phyloP scores from a whole-genome alignment of 2,888 invertebrate species.

The Philhelius pedissequus region DNA sequence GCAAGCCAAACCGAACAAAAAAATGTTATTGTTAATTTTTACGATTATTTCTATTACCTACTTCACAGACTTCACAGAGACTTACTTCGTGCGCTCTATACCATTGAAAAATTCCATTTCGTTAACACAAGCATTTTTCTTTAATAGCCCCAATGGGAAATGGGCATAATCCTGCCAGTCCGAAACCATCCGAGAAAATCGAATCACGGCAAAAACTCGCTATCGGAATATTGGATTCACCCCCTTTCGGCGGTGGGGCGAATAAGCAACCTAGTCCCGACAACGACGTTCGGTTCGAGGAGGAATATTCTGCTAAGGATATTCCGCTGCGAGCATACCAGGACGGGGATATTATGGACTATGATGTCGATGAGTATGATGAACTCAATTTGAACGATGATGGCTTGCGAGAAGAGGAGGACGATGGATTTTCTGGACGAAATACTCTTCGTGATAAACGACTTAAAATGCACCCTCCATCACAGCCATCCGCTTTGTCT shows the following conservation, averaged over 20 bases:
- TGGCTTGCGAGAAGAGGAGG: neutral
- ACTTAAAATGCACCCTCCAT: constrained; percentile 3
- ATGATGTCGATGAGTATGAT: constrained; percentile 54
- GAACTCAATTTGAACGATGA: constrained; percentile 33
- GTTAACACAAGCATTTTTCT: constrained; percentile 42
- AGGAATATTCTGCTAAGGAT: neutral
- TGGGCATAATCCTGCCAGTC: neutral
- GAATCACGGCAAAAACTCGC: constrained; percentile 14
- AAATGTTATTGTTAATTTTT: constrained; percentile 51
- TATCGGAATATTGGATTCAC: constrained; percentile 21
- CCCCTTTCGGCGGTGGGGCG: neutral
- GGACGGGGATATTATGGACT: neutral
- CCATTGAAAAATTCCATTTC: constrained; percentile 9
- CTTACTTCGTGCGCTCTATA: neutral
- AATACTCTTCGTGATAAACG: constrained; percentile 32
- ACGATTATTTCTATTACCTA: constrained; percentile 54
- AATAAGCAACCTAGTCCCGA: neutral
- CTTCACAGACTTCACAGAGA: constrained; percentile 27
- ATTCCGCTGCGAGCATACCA: neutral
- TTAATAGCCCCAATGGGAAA: constrained; percentile 37
- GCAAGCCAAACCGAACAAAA: constrained; percentile 16
- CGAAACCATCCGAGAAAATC: neutral
- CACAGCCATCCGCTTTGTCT: neutral
- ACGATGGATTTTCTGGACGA: neutral
- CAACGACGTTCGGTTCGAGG: neutral